A percentile compares a stretch with the other conserved stretches of the same genome.
Evolutionary conservation across 2,888 invertebrate species (phyloP).

Genomic region (Agrilus cyanescens): DNA sequence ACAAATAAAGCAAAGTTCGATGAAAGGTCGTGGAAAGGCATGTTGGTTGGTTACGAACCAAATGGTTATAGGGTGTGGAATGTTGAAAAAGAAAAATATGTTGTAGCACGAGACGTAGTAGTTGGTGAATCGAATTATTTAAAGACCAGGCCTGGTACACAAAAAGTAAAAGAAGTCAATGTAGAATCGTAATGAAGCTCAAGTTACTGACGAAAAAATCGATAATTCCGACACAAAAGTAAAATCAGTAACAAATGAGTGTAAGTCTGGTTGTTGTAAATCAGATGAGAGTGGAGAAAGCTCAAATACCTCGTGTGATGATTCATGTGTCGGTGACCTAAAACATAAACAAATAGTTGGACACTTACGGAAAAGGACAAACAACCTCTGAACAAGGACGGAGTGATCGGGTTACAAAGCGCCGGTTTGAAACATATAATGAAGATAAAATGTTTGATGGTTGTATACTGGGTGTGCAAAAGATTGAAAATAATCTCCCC

Average conservation of each 20-base stretch:
- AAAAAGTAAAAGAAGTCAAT: too few relatives aligned
- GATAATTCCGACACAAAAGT: too few relatives aligned
- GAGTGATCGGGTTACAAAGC: conserved; percentile 11
- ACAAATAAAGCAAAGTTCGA: conserved; percentile 23
- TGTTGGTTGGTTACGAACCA: conserved; percentile 24
- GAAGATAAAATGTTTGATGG: conserved; percentile 2
- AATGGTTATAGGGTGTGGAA: conserved; percentile 26
- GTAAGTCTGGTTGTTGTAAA: too few relatives aligned
- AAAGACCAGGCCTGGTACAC: neutral
- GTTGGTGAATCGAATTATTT: conserved; percentile 20
- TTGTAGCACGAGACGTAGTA: conserved; percentile 23
- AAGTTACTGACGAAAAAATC: too few relatives aligned
- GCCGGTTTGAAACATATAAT: conserved; percentile 7
- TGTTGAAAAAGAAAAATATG: conserved; percentile 18
- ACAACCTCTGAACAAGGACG: conserved; percentile 4
- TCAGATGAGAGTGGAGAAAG: too few relatives aligned
- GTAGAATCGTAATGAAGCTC: too few relatives aligned
- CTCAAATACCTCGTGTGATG: too few relatives aligned
- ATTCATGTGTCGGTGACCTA: too few relatives aligned
- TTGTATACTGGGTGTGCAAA: neutral
- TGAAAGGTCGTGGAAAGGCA: conserved; percentile 26
- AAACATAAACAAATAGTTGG: too few relatives aligned
- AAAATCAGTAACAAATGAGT: too few relatives aligned
- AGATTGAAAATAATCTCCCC: conserved; percentile 4
- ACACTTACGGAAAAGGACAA: neutral